A percentile compares a stretch with the other conserved stretches of the same genome.
These are phyloP conservation scores for Arenaria interpres DNA, from an alignment of 2,113 vertebrate genomes.

Conservation along the genomic window DNA sequence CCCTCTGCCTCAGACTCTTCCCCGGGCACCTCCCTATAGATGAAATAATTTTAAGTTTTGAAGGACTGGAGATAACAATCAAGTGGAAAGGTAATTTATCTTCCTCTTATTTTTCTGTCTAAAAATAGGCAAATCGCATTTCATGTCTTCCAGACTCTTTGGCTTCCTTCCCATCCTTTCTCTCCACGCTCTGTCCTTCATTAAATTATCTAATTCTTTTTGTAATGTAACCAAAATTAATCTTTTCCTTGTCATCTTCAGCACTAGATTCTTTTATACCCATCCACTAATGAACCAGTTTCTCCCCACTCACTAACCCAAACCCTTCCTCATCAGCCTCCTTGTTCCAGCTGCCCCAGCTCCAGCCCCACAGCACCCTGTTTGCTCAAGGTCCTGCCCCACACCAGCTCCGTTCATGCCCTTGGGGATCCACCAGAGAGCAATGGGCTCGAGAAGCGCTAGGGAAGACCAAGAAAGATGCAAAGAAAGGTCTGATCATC, in stretches of 20 bases:
- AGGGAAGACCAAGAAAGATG: neutral
- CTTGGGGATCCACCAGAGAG: rapidly evolving
- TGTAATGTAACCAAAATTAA: constrained; percentile 4
- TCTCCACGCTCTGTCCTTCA: neutral
- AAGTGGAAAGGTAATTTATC: neutral
- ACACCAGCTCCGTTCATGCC: neutral
- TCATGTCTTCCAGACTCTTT: neutral
- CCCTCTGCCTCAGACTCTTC: neutral
- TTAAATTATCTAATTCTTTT: constrained; percentile 20
- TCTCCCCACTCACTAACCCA: neutral
- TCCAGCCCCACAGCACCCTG: neutral
- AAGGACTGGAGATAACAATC: constrained; percentile 4
- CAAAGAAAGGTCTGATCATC: neutral
- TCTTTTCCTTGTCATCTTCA: neutral
- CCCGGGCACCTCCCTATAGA: neutral
- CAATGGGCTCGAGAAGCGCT: rapidly evolving
- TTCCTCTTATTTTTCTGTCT: constrained; percentile 5
- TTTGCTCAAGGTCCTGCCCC: rapidly evolving
- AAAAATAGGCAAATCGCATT: constrained; percentile 7
- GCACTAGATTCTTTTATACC: neutral
- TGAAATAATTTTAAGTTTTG: neutral
- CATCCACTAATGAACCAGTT: rapidly evolving
- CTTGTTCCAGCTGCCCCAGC: neutral
- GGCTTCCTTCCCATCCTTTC: neutral
- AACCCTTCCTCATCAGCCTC: neutral